phyloP scores from a whole-genome alignment of 2,113 vertebrate species.

The Gorsachius goisagi region DNA sequence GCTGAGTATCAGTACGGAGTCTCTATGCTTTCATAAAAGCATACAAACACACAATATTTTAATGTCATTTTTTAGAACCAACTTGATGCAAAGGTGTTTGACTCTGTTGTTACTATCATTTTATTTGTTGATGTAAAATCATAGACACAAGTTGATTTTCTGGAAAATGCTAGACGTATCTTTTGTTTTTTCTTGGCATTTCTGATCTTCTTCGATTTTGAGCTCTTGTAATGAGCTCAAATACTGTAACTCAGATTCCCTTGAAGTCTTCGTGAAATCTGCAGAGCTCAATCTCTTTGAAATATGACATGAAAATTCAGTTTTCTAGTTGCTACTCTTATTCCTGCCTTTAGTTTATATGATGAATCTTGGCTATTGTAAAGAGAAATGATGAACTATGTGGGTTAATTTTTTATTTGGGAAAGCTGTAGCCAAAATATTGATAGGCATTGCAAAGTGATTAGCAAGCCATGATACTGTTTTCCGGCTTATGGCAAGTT shows the following conservation, averaged over 20 bases:
- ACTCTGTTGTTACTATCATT: conserved; percentile 20
- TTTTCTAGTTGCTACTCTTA: neutral
- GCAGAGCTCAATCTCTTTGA: conserved; percentile 61
- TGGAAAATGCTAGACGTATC: conserved; percentile 23
- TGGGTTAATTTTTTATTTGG: neutral
- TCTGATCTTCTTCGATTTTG: conserved; percentile 53
- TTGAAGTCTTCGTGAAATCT: conserved; percentile 53
- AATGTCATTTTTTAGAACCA: neutral
- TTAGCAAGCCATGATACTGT: neutral
- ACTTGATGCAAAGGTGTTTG: neutral
- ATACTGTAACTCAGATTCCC: conserved; percentile 31
- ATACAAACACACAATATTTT: neutral
- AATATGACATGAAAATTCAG: conserved; percentile 20
- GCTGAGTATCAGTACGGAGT: neutral
- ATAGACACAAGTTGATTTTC: conserved; percentile 31
- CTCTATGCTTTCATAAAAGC: neutral
- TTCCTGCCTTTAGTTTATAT: neutral
- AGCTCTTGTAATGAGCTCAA: conserved; percentile 55
- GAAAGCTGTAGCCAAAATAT: neutral
- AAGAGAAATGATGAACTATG: neutral
- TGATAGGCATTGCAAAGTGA: neutral
- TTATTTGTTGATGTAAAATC: conserved; percentile 46
- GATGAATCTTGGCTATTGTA: neutral
- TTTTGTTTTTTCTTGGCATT: conserved; percentile 61
- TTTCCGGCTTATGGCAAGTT: neutral